These are phyloP conservation scores for Chrysogorgia sp. DNA, from an alignment of 92 coral and sea anemone genomes.

Conservation along the genomic window DNA sequence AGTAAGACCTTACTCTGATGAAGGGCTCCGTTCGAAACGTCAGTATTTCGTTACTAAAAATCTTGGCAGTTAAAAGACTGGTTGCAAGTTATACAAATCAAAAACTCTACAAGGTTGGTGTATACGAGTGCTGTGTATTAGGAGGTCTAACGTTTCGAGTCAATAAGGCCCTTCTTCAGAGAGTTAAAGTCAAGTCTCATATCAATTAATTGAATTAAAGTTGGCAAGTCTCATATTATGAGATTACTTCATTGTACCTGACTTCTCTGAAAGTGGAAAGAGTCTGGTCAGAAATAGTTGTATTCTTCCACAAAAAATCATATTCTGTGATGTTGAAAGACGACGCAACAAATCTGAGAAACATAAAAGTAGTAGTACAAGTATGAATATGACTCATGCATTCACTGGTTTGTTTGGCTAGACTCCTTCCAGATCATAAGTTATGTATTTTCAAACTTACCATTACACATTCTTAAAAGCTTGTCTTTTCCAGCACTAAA, in stretches of 20 bases:
- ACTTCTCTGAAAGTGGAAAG: slow-evolving; percentile 90
- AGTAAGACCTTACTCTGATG: too few relatives aligned
- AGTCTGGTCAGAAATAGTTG: slow-evolving; percentile 92
- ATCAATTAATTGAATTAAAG: not conserved
- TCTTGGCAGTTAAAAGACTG: too few relatives aligned
- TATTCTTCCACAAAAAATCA: slow-evolving; percentile 98
- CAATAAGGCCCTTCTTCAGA: too few relatives aligned
- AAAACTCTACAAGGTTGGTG: too few relatives aligned
- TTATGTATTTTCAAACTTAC: slow-evolving; percentile 61
- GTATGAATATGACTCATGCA: too few relatives aligned
- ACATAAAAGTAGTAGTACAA: too few relatives aligned
- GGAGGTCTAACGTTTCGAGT: too few relatives aligned
- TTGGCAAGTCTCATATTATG: not conserved
- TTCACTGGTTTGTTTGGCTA: not conserved
- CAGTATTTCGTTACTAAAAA: too few relatives aligned
- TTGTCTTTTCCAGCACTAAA: slow-evolving; percentile 86
- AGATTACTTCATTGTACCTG: slow-evolving; percentile 76
- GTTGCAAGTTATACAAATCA: too few relatives aligned
- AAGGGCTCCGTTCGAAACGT: too few relatives aligned
- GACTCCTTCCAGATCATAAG: not conserved
- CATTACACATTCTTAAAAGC: slow-evolving; percentile 94
- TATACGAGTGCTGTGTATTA: too few relatives aligned
- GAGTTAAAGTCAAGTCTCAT: not conserved
- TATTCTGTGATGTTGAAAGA: slow-evolving; percentile 90
- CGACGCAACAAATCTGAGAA: slow-evolving; percentile 83